Evolutionary conservation across 2,888 invertebrate genomes (phyloP), one percentile per base, ranked within the genome.

Genomic region (Parascotia fuliginaria): DNA sequence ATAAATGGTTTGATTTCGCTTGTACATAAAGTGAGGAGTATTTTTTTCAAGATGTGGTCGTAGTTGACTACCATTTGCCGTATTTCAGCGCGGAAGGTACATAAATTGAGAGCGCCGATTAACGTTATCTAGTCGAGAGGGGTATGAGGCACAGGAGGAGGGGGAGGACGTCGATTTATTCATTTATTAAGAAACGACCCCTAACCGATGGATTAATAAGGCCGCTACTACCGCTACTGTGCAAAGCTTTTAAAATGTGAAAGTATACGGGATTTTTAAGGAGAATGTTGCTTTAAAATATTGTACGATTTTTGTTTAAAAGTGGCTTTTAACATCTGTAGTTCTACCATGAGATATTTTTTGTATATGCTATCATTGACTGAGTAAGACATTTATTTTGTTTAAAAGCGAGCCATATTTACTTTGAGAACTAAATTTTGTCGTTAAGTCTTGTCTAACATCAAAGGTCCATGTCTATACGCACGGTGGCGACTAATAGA

Each of bases 151-250:
- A 71, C 70, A 76, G 55, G 56, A 80, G 70, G 71, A 65, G 52
- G 52, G 51, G 70, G 69, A 60, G 76, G 74, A 76, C 77, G 73
- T 65, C 73, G 79, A 90, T 91, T 91, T 90, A 90, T 89, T 77
- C 79, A 84, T 87, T 90, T 85, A 89, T 90, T 90, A 89, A 82
- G 79, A 85, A 86, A 82, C 69, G 69, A 79, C 77, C 80, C 77
- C 79, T 81, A 81, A 70, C 73, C 73, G 70, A 69, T 65, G 64
- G 72, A 69, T 81, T 87, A 87, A 89, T 88, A 85, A 83, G 81
- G 55, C 51, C 68, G 81, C 80, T 78, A 79, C 24, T 79, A 78
- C 73, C 66, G 72, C 71, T 75, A 65, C 70, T 64, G 65, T 57
- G 57, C 57, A 49, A 47, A 55, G 50, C 24, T 50, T 48, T 57